Evolutionary conservation across 2,888 invertebrate genomes (phyloP).

Genomic region (Melinopterus prodromus): DNA sequence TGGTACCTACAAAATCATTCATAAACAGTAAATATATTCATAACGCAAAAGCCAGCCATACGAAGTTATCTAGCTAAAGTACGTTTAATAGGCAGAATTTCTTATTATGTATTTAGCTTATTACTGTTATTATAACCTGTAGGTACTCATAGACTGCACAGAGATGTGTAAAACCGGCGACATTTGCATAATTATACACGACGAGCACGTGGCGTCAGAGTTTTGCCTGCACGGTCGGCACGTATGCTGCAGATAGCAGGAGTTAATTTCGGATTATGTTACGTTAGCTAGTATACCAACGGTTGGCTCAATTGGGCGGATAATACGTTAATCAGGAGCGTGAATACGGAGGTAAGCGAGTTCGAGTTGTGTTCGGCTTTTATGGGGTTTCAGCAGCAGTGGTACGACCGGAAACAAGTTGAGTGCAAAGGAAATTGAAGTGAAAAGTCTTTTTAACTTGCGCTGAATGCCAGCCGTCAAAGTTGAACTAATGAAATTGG

Average conservation of each 20-base stretch:
- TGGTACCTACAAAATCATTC: no score
- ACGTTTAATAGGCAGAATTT: not conserved
- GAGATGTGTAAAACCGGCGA: not conserved
- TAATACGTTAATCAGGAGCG: not conserved
- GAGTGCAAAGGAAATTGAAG: no score
- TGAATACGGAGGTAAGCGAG: no score
- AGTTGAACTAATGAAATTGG: no score
- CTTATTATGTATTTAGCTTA: not conserved
- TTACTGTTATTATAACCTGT: slow-evolving; percentile 4
- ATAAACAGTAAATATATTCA: no score
- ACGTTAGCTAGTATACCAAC: not conserved
- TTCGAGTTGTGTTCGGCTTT: no score
- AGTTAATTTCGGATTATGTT: not conserved
- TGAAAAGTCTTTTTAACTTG: no score
- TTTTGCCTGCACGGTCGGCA: not conserved
- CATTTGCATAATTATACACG: not conserved
- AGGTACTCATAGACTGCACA: not conserved
- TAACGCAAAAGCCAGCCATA: no score
- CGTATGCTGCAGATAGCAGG: not conserved
- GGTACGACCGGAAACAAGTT: no score
- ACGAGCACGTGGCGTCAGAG: not conserved
- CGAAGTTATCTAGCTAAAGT: not conserved
- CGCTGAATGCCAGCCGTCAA: no score
- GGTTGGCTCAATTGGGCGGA: not conserved
- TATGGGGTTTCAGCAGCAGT: no score